These are phyloP conservation scores for Melipona quadrifasciata DNA, from an alignment of 1,140 invertebrate species.

Conservation along the genomic window DNA sequence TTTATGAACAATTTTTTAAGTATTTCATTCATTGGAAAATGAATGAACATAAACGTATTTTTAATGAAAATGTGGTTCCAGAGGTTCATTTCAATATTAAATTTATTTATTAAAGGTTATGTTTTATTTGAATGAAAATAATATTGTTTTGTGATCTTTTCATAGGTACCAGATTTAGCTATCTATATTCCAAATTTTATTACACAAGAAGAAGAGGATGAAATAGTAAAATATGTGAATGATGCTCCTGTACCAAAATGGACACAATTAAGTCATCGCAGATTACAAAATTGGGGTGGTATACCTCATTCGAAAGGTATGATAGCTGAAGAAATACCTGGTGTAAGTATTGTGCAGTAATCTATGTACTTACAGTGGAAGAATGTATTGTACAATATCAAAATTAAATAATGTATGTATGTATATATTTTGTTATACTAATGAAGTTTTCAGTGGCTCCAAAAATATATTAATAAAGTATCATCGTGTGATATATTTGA, in stretches of 20 bases:
- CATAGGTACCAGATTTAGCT: conserved; percentile 86
- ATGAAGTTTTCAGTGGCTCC: conserved; percentile 87
- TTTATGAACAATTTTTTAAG: not conserved
- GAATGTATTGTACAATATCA: not conserved
- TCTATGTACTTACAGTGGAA: not conserved
- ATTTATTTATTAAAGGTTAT: conserved; percentile 36
- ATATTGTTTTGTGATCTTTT: not conserved
- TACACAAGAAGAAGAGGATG: conserved; percentile 89
- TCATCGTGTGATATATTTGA: conserved; percentile 88
- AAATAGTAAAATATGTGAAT: conserved; percentile 89
- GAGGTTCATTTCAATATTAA: conserved; percentile 38
- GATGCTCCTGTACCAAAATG: conserved; percentile 96
- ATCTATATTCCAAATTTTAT: conserved; percentile 97
- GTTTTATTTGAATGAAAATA: conserved; percentile 1
- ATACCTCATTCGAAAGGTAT: conserved; percentile 96
- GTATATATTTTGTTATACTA: not conserved
- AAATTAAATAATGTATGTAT: not conserved
- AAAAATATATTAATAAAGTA: conserved; percentile 89
- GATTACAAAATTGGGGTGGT: conserved; percentile 98
- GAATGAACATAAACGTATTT: conserved; percentile 5
- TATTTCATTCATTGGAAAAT: not conserved
- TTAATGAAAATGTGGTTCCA: conserved; percentile 14
- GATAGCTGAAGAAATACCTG: conserved; percentile 94
- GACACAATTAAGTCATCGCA: conserved; percentile 94
- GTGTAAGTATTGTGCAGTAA: conserved; percentile 78